Evolutionary conservation across 2,113 vertebrate species (phyloP), one percentile per base, ranked within the genome.

Genomic region (Orycteropus afer): DNA sequence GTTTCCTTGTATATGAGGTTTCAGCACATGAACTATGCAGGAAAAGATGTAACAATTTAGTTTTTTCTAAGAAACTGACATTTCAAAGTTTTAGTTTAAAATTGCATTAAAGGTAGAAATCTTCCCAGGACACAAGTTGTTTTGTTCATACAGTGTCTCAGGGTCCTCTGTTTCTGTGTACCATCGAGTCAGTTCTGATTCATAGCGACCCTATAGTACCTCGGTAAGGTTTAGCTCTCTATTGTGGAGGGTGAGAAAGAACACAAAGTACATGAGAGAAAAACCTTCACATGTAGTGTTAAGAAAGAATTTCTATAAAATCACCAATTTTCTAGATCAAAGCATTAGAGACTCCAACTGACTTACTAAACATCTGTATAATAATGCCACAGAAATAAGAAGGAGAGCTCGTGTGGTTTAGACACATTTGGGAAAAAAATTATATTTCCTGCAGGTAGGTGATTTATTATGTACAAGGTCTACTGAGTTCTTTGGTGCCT

Each of bases 321-420:
- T 83, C 92, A 91, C 76, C 65, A 74, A 77, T 45, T 93, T 78
- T 90, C 51, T 71, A 93, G 65, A 96, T 96, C 87, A 97, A 96
- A 93, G 85, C 86, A 45, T 42, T 37, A 57, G 51, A 94, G 78
- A 90, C 61, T 93, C 71, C 65, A 49, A 45, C 20, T 37, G 74
- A 93, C 86, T 90, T 69, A 86, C 59, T 71, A 85, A 96, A 82
- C 40, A 90, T 79, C 73, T 91, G 65, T 85, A 67, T 32, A 87
- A 74, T 34, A 69, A 63, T 27, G 57, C 61, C 73, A 85, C 78
- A 77, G 88, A 90, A 82, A 61, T 11, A 89, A 47, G 90, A 57
- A 73, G 91, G 37, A 73, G 40, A 85, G 80, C 34, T 81, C 77
- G 51, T 29, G 83, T 0, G 0, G 89, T 82, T 91, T 88, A 96